Percentiles rank a stretch among this genome's conserved stretches.
Evolutionary conservation across 2,797 vertebrate species (phyloP).

Genomic region (Hippocampus kuda): DNA sequence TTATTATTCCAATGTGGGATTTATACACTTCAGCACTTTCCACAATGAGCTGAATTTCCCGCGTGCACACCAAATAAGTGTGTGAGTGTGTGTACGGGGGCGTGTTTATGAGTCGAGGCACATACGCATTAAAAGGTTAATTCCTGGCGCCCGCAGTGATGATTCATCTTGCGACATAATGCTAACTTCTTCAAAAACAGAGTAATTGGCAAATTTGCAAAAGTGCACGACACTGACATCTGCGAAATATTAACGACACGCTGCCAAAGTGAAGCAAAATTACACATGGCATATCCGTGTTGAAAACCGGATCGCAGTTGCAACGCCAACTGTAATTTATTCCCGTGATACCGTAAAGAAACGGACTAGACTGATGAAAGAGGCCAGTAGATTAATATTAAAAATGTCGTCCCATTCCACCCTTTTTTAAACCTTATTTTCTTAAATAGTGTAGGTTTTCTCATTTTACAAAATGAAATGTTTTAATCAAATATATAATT

Average conservation of each 20-base stretch:
- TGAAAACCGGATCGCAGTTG: no score
- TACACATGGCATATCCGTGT: no score
- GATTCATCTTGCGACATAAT: neutral
- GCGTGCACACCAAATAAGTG: neutral
- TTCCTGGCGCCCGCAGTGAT: neutral
- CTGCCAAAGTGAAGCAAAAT: slow-evolving; percentile 8
- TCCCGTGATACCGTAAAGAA: no score
- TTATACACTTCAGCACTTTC: slow-evolving; percentile 60
- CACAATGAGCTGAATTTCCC: slow-evolving; percentile 14
- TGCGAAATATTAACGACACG: neutral
- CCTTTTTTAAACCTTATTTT: no score
- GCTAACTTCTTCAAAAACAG: neutral
- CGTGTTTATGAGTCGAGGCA: neutral
- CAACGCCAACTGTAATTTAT: neutral
- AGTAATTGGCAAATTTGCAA: slow-evolving; percentile 1
- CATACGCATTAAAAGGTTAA: slow-evolving; percentile 8
- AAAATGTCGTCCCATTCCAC: no score
- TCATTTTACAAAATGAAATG: no score
- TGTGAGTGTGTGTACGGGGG: neutral
- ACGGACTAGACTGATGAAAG: no score
- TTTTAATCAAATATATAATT: no score
- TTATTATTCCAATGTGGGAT: slow-evolving; percentile 62
- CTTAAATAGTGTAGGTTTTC: no score
- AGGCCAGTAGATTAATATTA: no score
- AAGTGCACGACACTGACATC: neutral